Percentiles rank a stretch among this genome's conserved stretches.
Conservation (phyloP, 92 coral and sea anemone species). For the Blastomussa wellsi region DNA sequence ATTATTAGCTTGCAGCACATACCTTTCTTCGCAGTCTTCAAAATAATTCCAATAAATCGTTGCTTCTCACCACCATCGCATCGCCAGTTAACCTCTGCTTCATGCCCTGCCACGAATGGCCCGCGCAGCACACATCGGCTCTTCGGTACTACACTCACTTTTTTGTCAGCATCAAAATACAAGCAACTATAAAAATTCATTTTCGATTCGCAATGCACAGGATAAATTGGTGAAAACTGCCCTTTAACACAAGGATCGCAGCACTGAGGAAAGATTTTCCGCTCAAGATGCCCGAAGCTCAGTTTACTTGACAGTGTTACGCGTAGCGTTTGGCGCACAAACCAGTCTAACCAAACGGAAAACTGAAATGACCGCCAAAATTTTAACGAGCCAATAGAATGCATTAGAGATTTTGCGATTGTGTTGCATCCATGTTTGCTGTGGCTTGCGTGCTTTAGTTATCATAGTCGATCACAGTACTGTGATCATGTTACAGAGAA, state of each 20-base stretch:
- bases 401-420: neutral
- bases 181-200: conserved; percentile 41
- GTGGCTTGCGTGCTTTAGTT: neutral
- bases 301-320: neutral
- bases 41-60: neutral
- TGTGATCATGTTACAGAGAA: neutral
- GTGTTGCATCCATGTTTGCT: no score
- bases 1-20: conserved; percentile 15
- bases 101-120: conserved; percentile 46
- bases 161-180: conserved; percentile 58
- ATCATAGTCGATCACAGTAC: neutral
- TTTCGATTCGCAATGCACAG: neutral
- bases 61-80: conserved; percentile 20
- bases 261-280: neutral
- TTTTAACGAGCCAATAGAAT: neutral
- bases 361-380: conserved; percentile 24
- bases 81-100: conserved; percentile 55
- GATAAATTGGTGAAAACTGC: neutral
- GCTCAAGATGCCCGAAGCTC: neutral
- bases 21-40: conserved; percentile 27
- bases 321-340: no score
- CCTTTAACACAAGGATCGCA: neutral
- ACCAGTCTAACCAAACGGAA: neutral
- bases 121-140: conserved; percentile 54
- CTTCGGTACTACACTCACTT: conserved; percentile 48